Base-by-base conservation (phyloP, 2,888 invertebrate genomes). In the Apantesis nais region DNA sequence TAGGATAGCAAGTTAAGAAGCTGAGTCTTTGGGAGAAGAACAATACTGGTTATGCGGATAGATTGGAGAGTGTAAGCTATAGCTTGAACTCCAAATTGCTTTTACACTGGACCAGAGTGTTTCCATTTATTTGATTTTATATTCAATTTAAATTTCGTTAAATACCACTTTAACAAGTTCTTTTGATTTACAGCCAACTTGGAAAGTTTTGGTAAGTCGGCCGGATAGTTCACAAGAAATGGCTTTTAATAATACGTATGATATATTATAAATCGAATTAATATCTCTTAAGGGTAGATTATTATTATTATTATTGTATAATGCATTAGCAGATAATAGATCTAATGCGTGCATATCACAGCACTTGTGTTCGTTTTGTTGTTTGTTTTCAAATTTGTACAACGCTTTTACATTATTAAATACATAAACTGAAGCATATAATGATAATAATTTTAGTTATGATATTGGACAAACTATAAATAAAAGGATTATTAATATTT, bases 141-240 rank as follows among this genome's bases (percentile, higher is more conserved):
- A 9, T 29, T 9, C 34, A 61, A n/a, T 31, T 39, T 14, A 48
- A 48, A 5, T 58, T 34, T 39, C 3, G 31, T 22, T 58, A 19
- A 62, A 61, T 11, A 62, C 16, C 39, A 29, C 25, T 62, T 61
- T n/a, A 65, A 66, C 48, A 61, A 7, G 22, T 11, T 74, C 62
- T 77, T 87, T 82, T 86, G 80, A 81, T 89, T 92, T 93, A 83
- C 95, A 96, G 96, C 97, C 86, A 96, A 96, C 96, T 95, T 96
- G 96, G 97, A 96, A 95, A 96, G 96, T 83, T 92, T 92, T 77
- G 91, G 94, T 94, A 85, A 94, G 94, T 94, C 81, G 74, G 58
- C 22, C 19, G 44, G 41, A 25, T 63, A 19, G 58, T 29, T 41
- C 34, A 31, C 44, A 55, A 34, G 7, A 67, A 31, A 41, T 67